Evolutionary conservation across 2,797 vertebrate genomes (phyloP).

Genomic region (Onychomys arenicola): DNA sequence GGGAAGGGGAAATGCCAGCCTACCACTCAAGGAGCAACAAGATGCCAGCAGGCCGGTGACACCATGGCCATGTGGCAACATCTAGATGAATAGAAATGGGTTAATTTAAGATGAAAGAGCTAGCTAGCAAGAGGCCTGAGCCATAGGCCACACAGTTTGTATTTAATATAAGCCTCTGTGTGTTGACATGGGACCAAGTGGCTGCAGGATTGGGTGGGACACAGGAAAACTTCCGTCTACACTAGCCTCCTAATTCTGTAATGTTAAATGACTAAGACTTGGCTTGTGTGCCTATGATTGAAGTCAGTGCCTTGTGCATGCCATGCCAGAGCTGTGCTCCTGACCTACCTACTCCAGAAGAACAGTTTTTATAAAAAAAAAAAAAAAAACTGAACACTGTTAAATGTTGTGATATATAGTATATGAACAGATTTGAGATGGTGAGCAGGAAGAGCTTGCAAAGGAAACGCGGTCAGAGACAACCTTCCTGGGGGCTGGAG

Average conservation of each 20-base stretch:
- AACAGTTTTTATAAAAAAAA: conserved; percentile 30
- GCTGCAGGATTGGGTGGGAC: too few species aligned
- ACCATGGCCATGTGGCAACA: too few species aligned
- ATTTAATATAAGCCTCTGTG: too few species aligned
- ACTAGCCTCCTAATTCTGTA: background rate
- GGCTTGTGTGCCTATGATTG: background rate
- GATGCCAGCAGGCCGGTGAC: too few species aligned
- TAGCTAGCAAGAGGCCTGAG: too few species aligned
- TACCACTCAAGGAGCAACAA: too few species aligned
- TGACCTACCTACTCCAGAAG: background rate
- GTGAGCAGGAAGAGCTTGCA: background rate
- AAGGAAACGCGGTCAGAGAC: background rate
- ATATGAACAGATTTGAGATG: background rate
- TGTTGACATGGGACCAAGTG: too few species aligned
- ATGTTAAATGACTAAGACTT: background rate
- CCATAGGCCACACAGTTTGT: too few species aligned
- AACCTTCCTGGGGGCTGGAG: background rate
- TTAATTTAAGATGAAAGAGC: too few species aligned
- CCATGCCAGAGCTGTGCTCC: background rate
- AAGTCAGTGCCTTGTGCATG: background rate
- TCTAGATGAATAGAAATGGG: too few species aligned
- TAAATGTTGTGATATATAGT: conserved; percentile 16
- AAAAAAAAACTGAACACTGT: conserved; percentile 28
- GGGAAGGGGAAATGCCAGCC: too few species aligned
- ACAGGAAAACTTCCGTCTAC: too few species aligned